Percentiles rank a stretch among this genome's conserved stretches.
Evolutionary conservation across 2,113 vertebrate species (phyloP).

Genomic region (Egretta garzetta): DNA sequence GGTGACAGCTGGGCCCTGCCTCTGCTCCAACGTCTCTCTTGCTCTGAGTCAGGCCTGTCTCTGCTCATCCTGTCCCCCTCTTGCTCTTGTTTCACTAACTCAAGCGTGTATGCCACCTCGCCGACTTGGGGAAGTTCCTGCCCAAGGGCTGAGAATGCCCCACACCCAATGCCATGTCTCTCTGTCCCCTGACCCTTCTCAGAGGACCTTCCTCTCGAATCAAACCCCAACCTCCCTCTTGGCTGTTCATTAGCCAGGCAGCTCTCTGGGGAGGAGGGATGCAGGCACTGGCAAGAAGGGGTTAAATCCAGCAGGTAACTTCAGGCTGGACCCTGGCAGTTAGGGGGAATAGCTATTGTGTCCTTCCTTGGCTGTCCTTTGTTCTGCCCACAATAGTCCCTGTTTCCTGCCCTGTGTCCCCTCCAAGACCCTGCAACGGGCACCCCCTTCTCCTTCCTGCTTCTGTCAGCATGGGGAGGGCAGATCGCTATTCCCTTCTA

Average conservation of each 20-base stretch:
- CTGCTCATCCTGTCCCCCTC: not conserved
- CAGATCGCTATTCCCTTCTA: not conserved
- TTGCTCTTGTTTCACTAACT: not conserved
- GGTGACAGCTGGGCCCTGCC: not conserved
- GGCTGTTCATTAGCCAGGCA: not conserved
- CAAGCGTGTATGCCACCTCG: fast-evolving
- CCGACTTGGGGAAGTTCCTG: not conserved
- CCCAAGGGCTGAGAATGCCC: not conserved
- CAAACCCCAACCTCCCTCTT: not conserved
- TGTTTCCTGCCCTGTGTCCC: constrained; percentile 54
- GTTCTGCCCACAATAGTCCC: constrained; percentile 55
- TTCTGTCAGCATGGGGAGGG: not conserved
- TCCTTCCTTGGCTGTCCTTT: constrained; percentile 18
- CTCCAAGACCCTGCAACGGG: not conserved
- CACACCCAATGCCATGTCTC: fast-evolving
- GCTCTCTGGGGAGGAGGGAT: not conserved
- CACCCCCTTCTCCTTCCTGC: constrained; percentile 53
- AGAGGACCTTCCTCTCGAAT: not conserved
- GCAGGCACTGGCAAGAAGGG: not conserved
- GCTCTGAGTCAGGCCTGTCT: not conserved
- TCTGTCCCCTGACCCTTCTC: not conserved
- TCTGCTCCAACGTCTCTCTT: not conserved
- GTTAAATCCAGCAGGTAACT: constrained; percentile 48
- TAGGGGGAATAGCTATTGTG: not conserved
- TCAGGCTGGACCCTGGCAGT: not conserved